These are phyloP conservation scores for Coelopa frigida DNA, from an alignment of 1,140 invertebrate genomes.

Conservation along the genomic window DNA sequence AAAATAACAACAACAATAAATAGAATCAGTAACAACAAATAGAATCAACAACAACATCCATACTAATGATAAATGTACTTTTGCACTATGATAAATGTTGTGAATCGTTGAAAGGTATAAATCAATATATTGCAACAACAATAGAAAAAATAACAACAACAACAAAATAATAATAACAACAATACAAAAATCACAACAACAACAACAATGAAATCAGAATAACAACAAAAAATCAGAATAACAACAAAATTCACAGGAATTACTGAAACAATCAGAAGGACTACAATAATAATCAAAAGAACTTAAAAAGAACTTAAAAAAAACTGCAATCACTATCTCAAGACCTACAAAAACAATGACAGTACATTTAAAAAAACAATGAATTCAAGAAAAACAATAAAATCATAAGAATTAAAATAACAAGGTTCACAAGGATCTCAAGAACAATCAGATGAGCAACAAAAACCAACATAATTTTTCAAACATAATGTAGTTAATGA, in stretches of 20 bases:
- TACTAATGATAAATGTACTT: constrained; percentile 44
- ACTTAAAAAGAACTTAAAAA: background rate
- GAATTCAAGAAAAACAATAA: constrained; percentile 1
- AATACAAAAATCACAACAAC: background rate
- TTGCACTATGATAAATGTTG: constrained; percentile 44
- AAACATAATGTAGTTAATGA: no score
- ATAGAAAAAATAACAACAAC: background rate
- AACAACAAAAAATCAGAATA: background rate
- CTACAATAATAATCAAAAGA: background rate
- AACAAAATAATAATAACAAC: background rate
- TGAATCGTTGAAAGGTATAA: constrained; percentile 45
- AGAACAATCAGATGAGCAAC: constrained; percentile 9
- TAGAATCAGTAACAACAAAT: no score
- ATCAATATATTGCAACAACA: no score
- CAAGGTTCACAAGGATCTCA: constrained; percentile 4
- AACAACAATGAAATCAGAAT: no score
- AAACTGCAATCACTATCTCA: background rate
- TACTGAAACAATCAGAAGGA: background rate
- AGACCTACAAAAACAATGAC: constrained; percentile 2
- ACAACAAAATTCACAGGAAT: background rate
- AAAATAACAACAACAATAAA: no score
- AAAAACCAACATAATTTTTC: constrained; percentile 5
- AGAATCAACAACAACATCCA: constrained; percentile 16
- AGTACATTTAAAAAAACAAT: constrained; percentile 3
- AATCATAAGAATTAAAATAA: background rate